Conservation (phyloP, 2,797 vertebrate genomes). For the Taeniopygia guttata region DNA sequence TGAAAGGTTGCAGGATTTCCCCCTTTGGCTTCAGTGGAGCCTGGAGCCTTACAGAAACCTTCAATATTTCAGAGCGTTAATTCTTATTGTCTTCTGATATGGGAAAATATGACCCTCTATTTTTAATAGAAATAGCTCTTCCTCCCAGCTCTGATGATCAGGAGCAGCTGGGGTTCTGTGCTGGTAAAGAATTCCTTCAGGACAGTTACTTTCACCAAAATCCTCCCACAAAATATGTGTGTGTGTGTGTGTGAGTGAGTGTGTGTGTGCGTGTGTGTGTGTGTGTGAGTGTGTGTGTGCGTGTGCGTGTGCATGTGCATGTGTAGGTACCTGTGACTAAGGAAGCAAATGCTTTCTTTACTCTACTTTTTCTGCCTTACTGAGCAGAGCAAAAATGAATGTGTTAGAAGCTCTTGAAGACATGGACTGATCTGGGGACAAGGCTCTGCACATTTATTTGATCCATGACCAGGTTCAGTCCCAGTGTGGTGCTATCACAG, state of each 20-base stretch:
- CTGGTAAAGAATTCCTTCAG: background rate
- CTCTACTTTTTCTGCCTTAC: background rate
- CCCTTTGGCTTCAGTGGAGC: background rate
- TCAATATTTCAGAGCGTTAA: background rate
- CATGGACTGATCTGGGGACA: background rate
- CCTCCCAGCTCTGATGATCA: background rate
- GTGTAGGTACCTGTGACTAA: background rate
- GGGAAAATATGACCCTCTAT: background rate
- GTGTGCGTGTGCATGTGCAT: background rate
- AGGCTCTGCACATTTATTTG: background rate
- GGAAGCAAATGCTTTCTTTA: background rate
- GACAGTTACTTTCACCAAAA: background rate
- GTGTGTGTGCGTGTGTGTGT: background rate
- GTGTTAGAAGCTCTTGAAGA: background rate
- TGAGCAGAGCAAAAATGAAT: background rate
- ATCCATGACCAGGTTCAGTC: background rate
- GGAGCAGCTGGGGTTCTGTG: background rate
- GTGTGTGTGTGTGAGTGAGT: no score
- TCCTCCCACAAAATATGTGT: background rate
- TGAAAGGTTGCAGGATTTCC: background rate
- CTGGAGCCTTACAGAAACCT: background rate
- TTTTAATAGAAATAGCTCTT: background rate
- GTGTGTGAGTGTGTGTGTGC: background rate
- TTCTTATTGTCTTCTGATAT: background rate
- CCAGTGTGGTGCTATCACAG: background rate